These are phyloP conservation scores for Notarius lentiginosus DNA, from an alignment of 2,113 vertebrate species.

Conservation along the genomic window DNA sequence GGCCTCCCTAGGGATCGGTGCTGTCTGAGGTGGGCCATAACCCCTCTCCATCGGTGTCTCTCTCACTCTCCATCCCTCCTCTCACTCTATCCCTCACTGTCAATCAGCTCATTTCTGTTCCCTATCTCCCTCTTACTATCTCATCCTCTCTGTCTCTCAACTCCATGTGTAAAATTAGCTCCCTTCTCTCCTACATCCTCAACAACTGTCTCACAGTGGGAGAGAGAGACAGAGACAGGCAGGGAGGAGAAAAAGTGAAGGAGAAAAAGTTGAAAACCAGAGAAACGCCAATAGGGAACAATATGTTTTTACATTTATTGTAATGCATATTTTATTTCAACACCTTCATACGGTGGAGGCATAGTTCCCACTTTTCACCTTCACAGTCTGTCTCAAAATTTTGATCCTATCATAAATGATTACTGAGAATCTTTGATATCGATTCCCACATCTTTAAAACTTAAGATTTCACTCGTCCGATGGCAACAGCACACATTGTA, in stretches of 20 bases:
- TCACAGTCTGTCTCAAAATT: background rate
- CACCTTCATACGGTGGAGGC: background rate
- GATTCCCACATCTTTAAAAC: background rate
- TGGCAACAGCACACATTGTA: background rate
- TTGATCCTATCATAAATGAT: background rate
- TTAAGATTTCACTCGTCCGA: background rate
- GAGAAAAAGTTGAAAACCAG: background rate
- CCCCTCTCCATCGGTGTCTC: background rate
- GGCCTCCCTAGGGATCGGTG: conserved; percentile 65
- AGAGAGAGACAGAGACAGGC: conserved; percentile 5
- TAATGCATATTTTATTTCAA: background rate
- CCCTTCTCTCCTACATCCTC: conserved; percentile 46
- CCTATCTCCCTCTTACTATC: background rate
- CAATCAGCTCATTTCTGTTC: conserved; percentile 59
- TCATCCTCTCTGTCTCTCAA: conserved; percentile 37
- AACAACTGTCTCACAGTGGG: conserved; percentile 68
- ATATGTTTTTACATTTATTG: background rate
- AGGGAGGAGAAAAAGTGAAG: background rate
- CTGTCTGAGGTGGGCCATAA: conserved; percentile 2
- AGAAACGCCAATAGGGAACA: background rate
- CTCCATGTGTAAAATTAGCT: conserved; percentile 50
- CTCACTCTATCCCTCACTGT: conserved; percentile 11
- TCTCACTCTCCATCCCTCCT: conserved; percentile 55
- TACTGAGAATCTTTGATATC: background rate
- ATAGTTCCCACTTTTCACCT: background rate